Evolutionary conservation across 2,888 invertebrate species (phyloP), one percentile per base, ranked within the genome.

Genomic region (Plebejus argus): DNA sequence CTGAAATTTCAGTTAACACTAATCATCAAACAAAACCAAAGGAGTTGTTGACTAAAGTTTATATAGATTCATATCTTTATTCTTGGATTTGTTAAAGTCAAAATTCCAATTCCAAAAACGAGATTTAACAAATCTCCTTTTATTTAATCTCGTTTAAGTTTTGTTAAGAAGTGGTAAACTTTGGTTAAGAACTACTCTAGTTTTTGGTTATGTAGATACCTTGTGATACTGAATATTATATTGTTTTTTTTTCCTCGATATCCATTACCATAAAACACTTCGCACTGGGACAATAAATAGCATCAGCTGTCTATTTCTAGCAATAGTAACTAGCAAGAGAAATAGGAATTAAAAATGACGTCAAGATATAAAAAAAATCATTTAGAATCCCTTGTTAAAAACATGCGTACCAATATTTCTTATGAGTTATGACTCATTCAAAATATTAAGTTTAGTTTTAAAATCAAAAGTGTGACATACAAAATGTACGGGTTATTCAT

Each of bases 211-310:
- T n/a, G n/a, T 7, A 8, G 6, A 39, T 49, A 49, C 18, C 18
- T 53, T 3, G 53, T 53, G 18, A 53, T n/a, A n/a, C n/a, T n/a
- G n/a, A n/a, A 8, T 58, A n/a, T 58, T 1, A 58, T 53, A 53
- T 5, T 10, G 8, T 10, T 58, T 15, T 1, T n/a, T 49, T 15
- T 49, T 49, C 15, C 49, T 18, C 53, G 53, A 53, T 53, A 53
- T 53, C 20, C 20, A 58, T 58, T 20, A n/a, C 18, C 20, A 58
- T 58, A 7, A 20, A 20, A 20, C 58, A 58, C 8, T 20, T 20
- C 20, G 56, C n/a, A 58, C 58, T 8, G 61, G 66, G 66, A 66
- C 66, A 66, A 66, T 28, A 66, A 66, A 66, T 33, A 66, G 28
- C 15, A 66, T 28, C 66, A 66, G 28, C 66, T 66, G 66, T 66